Conservation (phyloP, 2,888 invertebrate genomes). For the Acanthosepion pharaonis region DNA sequence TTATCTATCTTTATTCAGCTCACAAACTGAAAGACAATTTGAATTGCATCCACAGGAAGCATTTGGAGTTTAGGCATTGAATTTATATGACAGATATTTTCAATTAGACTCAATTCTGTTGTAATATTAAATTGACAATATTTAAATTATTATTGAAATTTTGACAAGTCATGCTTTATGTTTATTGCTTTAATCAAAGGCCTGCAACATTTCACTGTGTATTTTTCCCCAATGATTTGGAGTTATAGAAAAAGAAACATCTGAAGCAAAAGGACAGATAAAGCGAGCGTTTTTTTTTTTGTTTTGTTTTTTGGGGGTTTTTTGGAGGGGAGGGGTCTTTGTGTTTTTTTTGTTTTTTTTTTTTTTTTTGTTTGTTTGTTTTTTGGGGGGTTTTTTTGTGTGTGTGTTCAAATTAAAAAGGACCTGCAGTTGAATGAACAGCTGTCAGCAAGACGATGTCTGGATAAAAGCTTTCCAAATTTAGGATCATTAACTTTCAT, state of each 20-base stretch:
- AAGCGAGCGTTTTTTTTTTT: too few relatives aligned
- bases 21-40: background rate
- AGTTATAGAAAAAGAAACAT: background rate
- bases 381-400: too few relatives aligned
- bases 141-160: background rate
- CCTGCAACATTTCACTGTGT: background rate
- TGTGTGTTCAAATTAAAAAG: too few relatives aligned
- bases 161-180: background rate
- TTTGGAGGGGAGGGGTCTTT: too few relatives aligned
- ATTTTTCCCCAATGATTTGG: background rate
- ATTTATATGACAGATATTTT: background rate
- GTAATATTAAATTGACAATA: background rate
- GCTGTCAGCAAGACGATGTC: background rate
- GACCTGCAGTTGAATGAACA: background rate
- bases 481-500: background rate
- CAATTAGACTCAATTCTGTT: background rate
- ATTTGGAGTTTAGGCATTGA: background rate
- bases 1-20: background rate
- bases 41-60: background rate
- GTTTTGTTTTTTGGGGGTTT: too few relatives aligned
- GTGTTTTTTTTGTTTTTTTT: too few relatives aligned
- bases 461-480: background rate
- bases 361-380: too few relatives aligned
- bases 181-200: background rate
- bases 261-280: too few relatives aligned